Evolutionary conservation across 2,888 invertebrate species (phyloP), one percentile per base, ranked within the genome.

Genomic region (Sturmia bella): DNA sequence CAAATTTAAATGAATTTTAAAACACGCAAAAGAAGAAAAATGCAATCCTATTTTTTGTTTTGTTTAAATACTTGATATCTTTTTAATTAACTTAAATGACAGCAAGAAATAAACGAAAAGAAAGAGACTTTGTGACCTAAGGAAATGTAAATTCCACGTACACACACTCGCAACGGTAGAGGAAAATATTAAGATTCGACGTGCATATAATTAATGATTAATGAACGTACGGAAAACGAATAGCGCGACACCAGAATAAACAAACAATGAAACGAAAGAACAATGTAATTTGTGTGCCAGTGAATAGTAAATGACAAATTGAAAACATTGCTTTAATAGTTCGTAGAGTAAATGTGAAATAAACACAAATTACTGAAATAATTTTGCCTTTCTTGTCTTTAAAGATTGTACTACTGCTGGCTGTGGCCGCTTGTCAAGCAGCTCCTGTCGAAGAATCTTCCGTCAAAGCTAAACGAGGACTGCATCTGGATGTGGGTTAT

Each of bases 391-490:
- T 27, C 7, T 37, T 61, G 17, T 32, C 1, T 12, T 63, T 64
- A 19, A 1, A 68, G 64, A 50, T 69, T 50, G 27, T 63, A 54
- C 39, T 85, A 13, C 12, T 84, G 45, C 70, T 88, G 64, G 85
- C 85, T 59, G 64, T 86, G 21, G 86, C 86, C 39, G 85, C 85
- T 56, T 84, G 84, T 32, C 66, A 87, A 81, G 88, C 88, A 68
- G 90, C 90, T 48, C 88, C 89, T 39, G 78, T 81, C 3, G 87
- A 85, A 0, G 86, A 87, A 1, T 3, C 52, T 0, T 84, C 87
- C 11, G 83, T 81, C 7, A 89, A 89, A 85, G 77, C 85, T 3
- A 89, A 89, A 76, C 89, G 89, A 12, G 89, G 89, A 21, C 76
- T 89, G 39, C 64, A 87, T 0, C 77, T 90, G 9, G 89, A 90